Conservation (phyloP, 2,797 vertebrate species). For the Okamejei kenojei region DNA sequence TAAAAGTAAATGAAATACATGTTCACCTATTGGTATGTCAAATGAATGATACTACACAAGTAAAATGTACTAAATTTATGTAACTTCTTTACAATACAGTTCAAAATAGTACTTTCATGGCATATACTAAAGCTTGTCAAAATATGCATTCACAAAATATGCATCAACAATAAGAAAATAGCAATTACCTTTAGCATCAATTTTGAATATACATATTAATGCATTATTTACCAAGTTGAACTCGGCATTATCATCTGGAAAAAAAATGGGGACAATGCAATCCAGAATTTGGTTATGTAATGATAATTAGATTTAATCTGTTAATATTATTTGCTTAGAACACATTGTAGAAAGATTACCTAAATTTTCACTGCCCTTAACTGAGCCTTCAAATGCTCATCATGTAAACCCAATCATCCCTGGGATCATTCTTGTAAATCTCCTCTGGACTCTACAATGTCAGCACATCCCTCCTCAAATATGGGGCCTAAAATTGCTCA, state of each 20-base stretch:
- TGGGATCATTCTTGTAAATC: too few relatives aligned
- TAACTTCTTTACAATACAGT: not conserved
- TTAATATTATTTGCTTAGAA: not conserved
- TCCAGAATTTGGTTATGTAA: not conserved
- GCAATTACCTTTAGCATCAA: slow-evolving; percentile 83
- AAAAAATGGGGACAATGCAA: not conserved
- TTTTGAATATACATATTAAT: slow-evolving; percentile 95
- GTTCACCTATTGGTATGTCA: not conserved
- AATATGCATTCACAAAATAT: not conserved
- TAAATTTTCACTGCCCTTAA: not conserved
- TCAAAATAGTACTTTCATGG: not conserved
- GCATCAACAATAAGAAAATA: not conserved
- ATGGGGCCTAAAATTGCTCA: too few relatives aligned
- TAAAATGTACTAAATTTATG: not conserved
- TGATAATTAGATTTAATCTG: not conserved
- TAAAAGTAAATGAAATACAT: not conserved
- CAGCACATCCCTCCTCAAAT: too few relatives aligned
- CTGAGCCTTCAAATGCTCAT: not conserved
- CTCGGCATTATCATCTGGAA: slow-evolving; percentile 87
- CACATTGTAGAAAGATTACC: not conserved
- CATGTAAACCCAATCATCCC: too few relatives aligned
- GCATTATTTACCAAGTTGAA: slow-evolving; percentile 92
- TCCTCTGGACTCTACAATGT: too few relatives aligned
- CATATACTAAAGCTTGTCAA: not conserved
- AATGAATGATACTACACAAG: not conserved